These are phyloP conservation scores for Sylvietta virens DNA, from an alignment of 2,113 vertebrate species.

Conservation along the genomic window DNA sequence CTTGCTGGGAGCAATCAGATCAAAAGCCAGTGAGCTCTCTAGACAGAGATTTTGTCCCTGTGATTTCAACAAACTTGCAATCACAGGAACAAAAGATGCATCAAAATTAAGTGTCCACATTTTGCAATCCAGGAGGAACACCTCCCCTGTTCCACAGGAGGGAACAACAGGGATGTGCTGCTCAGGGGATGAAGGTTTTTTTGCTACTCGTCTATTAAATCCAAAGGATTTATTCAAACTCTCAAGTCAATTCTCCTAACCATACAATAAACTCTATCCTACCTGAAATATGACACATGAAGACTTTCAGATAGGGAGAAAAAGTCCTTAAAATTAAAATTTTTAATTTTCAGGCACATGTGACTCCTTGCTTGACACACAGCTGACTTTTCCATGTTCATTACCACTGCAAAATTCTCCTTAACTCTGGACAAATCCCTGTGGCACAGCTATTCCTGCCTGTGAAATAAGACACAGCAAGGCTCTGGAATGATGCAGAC, in stretches of 20 bases:
- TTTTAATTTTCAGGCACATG: neutral
- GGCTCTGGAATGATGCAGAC: neutral
- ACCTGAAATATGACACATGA: neutral
- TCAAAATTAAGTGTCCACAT: neutral
- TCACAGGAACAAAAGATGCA: neutral
- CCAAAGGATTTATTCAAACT: neutral
- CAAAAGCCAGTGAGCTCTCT: neutral
- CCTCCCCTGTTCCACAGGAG: neutral
- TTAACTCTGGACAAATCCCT: neutral
- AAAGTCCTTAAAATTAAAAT: neutral
- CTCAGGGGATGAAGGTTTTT: neutral
- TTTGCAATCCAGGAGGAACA: neutral
- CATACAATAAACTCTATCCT: neutral
- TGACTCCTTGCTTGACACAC: neutral
- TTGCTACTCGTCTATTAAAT: neutral
- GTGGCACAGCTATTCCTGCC: neutral
- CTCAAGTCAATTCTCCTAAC: neutral
- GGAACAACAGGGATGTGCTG: no score
- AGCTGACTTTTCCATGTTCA: neutral
- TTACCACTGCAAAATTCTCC: neutral
- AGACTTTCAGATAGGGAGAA: neutral
- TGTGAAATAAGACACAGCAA: neutral
- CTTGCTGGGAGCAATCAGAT: neutral
- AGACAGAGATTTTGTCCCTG: no score
- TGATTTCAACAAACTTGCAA: neutral